These are phyloP conservation scores for Parotia lawesii DNA, from an alignment of 2,113 vertebrate species.

Conservation along the genomic window DNA sequence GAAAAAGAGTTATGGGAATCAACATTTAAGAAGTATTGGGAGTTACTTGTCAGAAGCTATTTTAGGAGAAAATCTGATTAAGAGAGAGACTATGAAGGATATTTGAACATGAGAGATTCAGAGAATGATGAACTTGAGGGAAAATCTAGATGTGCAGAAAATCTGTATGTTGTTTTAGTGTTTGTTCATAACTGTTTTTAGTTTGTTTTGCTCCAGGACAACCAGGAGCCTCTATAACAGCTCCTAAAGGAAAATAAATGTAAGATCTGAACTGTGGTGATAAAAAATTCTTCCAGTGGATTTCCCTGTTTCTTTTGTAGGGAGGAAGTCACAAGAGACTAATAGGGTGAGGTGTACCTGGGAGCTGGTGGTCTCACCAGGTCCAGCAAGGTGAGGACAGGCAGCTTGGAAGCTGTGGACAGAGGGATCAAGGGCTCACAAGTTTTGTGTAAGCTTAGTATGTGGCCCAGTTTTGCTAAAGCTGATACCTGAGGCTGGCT, in stretches of 20 bases:
- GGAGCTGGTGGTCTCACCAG: neutral
- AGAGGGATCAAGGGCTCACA: neutral
- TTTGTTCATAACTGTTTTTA: neutral
- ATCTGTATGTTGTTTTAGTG: neutral
- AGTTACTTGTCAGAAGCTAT: neutral
- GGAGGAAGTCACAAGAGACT: neutral
- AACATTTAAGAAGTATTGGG: neutral
- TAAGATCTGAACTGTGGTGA: neutral
- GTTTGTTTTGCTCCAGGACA: neutral
- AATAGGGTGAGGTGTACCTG: neutral
- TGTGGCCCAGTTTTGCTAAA: neutral
- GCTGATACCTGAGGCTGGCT: neutral
- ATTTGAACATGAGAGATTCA: neutral
- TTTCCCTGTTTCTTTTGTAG: neutral
- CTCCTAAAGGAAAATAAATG: neutral
- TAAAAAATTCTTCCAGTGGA: neutral
- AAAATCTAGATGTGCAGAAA: neutral
- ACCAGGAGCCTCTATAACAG: neutral
- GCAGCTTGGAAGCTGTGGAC: neutral
- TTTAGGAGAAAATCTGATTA: neutral
- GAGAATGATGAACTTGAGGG: neutral
- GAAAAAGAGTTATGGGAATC: neutral
- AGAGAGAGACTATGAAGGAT: neutral
- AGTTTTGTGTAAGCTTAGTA: neutral
- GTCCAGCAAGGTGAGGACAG: neutral